Evolutionary conservation across 2,797 vertebrate species (phyloP), one percentile per base, ranked within the genome.

Genomic region (Coreius guichenoti): DNA sequence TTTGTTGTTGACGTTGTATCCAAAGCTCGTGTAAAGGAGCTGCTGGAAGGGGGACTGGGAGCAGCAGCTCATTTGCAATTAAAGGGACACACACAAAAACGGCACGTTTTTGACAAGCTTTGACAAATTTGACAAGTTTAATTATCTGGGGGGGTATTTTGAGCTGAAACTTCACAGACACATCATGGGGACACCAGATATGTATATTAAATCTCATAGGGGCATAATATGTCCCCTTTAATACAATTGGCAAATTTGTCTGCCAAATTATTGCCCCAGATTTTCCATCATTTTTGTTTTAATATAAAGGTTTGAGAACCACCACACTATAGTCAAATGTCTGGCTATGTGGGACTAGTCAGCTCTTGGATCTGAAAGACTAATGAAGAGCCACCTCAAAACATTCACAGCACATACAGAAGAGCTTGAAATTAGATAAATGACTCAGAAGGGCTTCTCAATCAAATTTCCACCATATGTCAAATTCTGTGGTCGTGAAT

Each of bases 381-480:
- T 68, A 16, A 47, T 36, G 21, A 51, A 68, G 29, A 51, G 65
- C 63, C 63, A 80, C 63, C 45, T 33, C 43, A 67, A 47, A 63
- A 68, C 45, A 80, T 49, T 36, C 19, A 51, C 8, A 36, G 56
- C 54, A 78, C 39, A 43, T 78, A 29, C 56, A 67, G 43, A 21
- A 19, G 5, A 70, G 8, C 45, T 70, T 70, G 21, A 54, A 13
- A 69, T 69, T n/a, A 39, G 23, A 81, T 39, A 54, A 69, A 81
- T 81, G 80, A 47, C n/a, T 17, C 23, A 31, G 49, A 19, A 54
- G 21, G 63, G 63, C 70, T 23, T 43, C 33, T 84, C 36, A 58
- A 84, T 70, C 51, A 81, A 26, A 70, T 81, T 54, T 26, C 49
- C 31, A 56, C 31, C 83, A 79, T 79, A 72, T 79, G 75, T 70